phyloP scores from a whole-genome alignment of 2,888 invertebrate species.

The Orthonevra nobilis region DNA sequence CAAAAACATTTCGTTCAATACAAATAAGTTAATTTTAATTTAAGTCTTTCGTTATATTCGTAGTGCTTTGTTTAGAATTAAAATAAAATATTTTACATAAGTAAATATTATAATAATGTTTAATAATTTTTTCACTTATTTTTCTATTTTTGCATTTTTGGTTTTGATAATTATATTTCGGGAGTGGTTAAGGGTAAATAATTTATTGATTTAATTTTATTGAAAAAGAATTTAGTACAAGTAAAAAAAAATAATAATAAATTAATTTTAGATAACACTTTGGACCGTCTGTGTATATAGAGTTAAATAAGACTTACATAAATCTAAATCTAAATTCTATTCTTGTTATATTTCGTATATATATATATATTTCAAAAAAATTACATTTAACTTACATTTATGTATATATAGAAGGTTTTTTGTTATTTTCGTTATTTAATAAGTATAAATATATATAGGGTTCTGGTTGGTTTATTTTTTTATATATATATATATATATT shows the following conservation, averaged over 20 bases:
- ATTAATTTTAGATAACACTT: conserved; percentile 32
- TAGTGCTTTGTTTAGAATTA: conserved; percentile 52
- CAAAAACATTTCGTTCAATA: conserved; percentile 64
- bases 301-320: conserved; percentile 58
- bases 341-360: conserved; percentile 66
- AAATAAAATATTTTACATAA: conserved; percentile 46
- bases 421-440: conserved; percentile 32
- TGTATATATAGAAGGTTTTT: conserved; percentile 67
- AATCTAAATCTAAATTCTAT: conserved; percentile 39
- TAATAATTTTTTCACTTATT: conserved; percentile 33
- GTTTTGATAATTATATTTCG: not conserved
- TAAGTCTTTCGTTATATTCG: conserved; percentile 67
- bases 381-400: conserved; percentile 69
- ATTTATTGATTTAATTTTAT: not conserved
- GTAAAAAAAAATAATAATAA: not conserved
- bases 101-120: conserved; percentile 45
- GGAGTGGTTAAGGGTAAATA: not conserved
- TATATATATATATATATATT: conserved; percentile 37
- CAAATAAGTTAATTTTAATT: conserved; percentile 69
- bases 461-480: conserved; percentile 20
- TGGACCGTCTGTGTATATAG: conserved; percentile 65
- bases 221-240: not conserved
- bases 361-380: conserved; percentile 70
- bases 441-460: conserved; percentile 66
- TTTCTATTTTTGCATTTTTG: conserved; percentile 8